A percentile compares a stretch with the other conserved stretches of the same genome.
Evolutionary conservation across 2,797 vertebrate species (phyloP).

Genomic region (Podarcis lilfordi): DNA sequence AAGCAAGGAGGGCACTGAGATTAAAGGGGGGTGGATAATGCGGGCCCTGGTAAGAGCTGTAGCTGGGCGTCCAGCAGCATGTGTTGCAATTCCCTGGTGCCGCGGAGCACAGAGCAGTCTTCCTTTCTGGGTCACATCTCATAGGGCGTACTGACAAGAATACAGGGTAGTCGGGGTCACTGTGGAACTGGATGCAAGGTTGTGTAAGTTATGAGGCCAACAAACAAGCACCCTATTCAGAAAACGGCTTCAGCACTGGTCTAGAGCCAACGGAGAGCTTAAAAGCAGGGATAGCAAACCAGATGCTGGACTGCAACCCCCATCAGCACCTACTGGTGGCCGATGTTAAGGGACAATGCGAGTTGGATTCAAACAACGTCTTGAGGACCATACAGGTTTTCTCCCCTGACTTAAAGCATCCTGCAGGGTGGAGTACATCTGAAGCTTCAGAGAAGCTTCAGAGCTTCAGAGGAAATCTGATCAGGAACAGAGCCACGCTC

Average conservation of each 20-base stretch:
- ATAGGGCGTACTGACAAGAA: not conserved
- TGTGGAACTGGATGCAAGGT: not conserved
- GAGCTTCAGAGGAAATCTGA: not conserved
- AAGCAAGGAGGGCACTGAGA: not conserved
- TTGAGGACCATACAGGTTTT: too few species aligned
- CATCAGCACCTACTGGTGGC: too few species aligned
- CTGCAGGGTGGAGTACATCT: not conserved
- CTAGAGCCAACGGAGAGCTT: not conserved
- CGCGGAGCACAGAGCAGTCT: not conserved
- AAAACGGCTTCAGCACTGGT: not conserved
- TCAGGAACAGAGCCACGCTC: not conserved
- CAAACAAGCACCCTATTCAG: not conserved
- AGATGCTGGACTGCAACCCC: too few species aligned
- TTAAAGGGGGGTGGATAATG: not conserved
- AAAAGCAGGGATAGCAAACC: not conserved
- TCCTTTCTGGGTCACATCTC: not conserved
- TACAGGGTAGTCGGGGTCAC: not conserved
- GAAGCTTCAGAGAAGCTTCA: not conserved
- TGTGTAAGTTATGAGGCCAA: not conserved
- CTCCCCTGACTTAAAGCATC: not conserved
- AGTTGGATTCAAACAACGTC: too few species aligned
- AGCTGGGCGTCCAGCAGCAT: not conserved
- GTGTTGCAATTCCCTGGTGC: not conserved
- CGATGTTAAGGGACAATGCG: too few species aligned
- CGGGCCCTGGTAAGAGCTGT: not conserved